Base-by-base conservation (phyloP, 2,888 invertebrate genomes). In the Acleris emargana region DNA sequence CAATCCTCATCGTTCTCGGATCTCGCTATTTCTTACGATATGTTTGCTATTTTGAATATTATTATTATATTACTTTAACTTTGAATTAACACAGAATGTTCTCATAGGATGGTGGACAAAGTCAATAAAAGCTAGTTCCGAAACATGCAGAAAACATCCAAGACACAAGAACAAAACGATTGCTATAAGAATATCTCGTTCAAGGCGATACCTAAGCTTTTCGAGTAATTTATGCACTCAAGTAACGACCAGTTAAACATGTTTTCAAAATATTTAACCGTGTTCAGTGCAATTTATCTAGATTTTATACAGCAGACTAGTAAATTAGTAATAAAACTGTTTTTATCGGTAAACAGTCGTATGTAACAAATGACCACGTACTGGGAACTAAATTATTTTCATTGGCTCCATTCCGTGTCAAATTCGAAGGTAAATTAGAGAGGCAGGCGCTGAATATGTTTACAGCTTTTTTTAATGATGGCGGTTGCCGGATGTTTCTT, bases 401-500 rank as follows among this genome's bases (percentile, higher is more conserved):
- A 11, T 13, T 13, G 38, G 5, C 38, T 38, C 38, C 13, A 38
- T 38, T 38, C 9, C 38, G 38, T 38, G 38, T 38, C 13, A 38
- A 3, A 13, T 13, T 38, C 5, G 9, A 38, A 38, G 13, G 38
- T 4, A 4, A 38, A 38, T 4, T 38, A 4, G 13, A 13, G 38
- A 13, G 13, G 13, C 13, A 13, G 38, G 38, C 38, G 13, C 38
- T 38, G 3, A 13, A 38, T 38, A 3, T 13, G 13, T 38, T 38
- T 38, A 61, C 64, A 59, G 50, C 50, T 16, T 54, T 50, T 50
- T 59, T 60, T 60, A 66, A 61, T 38, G 66, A 52, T 47, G 38
- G 18, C 20, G 9, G 55, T 57, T 52, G 51, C 55, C 66, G 66
- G 61, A 66, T 66, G 66, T 66, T 66, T 66, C 17, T 57, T 66